These are phyloP conservation scores for Eumerus sabulonum DNA, from an alignment of 2,888 invertebrate species.

Conservation along the genomic window DNA sequence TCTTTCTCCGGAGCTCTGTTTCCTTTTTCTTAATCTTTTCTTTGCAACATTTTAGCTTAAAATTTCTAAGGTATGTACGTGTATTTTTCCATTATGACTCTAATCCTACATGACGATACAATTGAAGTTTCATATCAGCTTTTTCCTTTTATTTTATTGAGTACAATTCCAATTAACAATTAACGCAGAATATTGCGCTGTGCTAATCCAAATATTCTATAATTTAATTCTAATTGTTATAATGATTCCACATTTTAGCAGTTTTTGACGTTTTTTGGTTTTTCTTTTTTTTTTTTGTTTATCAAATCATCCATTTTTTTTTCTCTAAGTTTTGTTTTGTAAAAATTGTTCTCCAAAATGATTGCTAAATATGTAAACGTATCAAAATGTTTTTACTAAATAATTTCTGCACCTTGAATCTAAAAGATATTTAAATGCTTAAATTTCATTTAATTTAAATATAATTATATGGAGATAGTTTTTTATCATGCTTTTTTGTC, in stretches of 20 bases:
- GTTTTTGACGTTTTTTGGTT: not conserved
- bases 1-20: not conserved
- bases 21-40: conserved; percentile 14
- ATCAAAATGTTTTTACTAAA: conserved; percentile 28
- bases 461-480: not conserved
- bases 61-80: conserved; percentile 43
- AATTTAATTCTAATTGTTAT: conserved; percentile 17
- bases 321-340: conserved; percentile 16
- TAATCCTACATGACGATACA: conserved; percentile 30
- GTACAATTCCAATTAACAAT: conserved; percentile 26
- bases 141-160: too few species aligned
- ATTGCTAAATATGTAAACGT: conserved; percentile 43
- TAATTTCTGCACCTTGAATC: conserved; percentile 6
- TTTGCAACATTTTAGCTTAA: conserved; percentile 42
- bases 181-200: conserved; percentile 50
- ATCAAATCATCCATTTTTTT: not conserved
- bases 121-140: conserved; percentile 2
- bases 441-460: not conserved
- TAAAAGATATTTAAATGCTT: conserved; percentile 3
- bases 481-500: not conserved
- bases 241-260: conserved; percentile 1
- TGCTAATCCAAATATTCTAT: not conserved
- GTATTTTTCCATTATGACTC: conserved; percentile 41
- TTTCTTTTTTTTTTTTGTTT: not conserved
- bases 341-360: conserved; percentile 46